phyloP scores from a whole-genome alignment of 2,113 vertebrate species.

The Ariopsis seemanni region DNA sequence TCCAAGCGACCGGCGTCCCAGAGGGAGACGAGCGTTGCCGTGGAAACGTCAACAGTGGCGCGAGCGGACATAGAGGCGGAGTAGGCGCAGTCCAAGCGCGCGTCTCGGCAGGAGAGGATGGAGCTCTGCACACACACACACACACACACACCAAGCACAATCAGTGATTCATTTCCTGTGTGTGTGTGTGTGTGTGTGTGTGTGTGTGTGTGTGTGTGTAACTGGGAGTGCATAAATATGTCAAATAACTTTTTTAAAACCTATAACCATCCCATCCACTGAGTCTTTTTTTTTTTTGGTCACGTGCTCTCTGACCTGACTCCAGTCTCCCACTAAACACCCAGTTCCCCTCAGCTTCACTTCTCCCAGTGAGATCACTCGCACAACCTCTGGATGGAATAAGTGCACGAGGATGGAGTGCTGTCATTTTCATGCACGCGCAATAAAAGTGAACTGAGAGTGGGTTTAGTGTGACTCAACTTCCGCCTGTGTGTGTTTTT shows the following conservation, averaged over 20 bases:
- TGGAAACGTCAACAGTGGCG: conserved; percentile 82
- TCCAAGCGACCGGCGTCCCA: conserved; percentile 78
- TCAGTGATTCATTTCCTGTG: not conserved
- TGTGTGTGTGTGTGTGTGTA: too few species aligned
- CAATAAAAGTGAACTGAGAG: not conserved
- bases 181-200: too few species aligned
- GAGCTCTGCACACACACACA: conserved; percentile 68
- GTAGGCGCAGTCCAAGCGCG: conserved; percentile 68
- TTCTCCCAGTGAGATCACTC: too few species aligned
- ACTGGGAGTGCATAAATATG: not conserved
- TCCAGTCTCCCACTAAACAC: too few species aligned
- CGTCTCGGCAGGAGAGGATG: conserved; percentile 76
- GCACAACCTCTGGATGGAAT: too few species aligned
- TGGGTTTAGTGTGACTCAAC: not conserved
- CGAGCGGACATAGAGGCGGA: conserved; percentile 70
- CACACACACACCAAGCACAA: too few species aligned
- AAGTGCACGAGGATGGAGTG: not conserved
- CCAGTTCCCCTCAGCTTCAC: too few species aligned
- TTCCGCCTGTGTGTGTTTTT: not conserved
- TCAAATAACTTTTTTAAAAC: not conserved
- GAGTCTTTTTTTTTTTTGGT: too few species aligned
- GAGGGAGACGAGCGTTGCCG: conserved; percentile 82
- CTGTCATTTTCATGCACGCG: not conserved
- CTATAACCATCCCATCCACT: too few species aligned
- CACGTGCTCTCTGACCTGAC: too few species aligned